Evolutionary conservation across 1,140 invertebrate species (phyloP).

Genomic region (Drosophila kikkawai): DNA sequence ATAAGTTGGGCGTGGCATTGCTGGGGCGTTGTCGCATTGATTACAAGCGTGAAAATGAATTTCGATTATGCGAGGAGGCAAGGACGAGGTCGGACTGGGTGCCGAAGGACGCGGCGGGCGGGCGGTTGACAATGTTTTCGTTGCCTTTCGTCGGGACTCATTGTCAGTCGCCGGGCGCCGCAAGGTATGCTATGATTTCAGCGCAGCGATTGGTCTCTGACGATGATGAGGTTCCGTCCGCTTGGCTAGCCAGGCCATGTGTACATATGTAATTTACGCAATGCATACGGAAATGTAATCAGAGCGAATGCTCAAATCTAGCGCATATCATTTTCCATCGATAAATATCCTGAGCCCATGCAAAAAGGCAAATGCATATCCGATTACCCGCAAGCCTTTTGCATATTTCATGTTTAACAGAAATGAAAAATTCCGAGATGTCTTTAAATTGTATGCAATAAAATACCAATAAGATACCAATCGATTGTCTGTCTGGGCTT

Average conservation of each 20-base stretch:
- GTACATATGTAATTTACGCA: conserved; percentile 32
- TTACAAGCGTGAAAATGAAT: conserved; percentile 78
- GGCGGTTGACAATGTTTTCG: conserved; percentile 40
- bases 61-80: conserved; percentile 68
- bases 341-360: background rate
- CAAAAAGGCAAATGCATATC: conserved; percentile 3
- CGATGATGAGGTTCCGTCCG: conserved; percentile 28
- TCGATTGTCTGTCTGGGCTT: background rate
- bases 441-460: background rate
- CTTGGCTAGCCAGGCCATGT: conserved; percentile 16
- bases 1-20: conserved; percentile 59
- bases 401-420: background rate
- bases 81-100: conserved; percentile 8
- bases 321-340: conserved; percentile 16
- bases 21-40: conserved; percentile 63
- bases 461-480: background rate
- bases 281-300: conserved; percentile 46
- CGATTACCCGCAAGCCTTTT: background rate
- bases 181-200: conserved; percentile 69
- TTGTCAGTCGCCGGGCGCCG: conserved; percentile 53
- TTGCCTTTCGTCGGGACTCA: conserved; percentile 34
- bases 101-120: conserved; percentile 7
- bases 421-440: background rate
- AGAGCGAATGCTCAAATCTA: conserved; percentile 24
- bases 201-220: conserved; percentile 15